phyloP scores from a whole-genome alignment of 2,888 invertebrate species.

The Brachypalpus laphriformis region DNA sequence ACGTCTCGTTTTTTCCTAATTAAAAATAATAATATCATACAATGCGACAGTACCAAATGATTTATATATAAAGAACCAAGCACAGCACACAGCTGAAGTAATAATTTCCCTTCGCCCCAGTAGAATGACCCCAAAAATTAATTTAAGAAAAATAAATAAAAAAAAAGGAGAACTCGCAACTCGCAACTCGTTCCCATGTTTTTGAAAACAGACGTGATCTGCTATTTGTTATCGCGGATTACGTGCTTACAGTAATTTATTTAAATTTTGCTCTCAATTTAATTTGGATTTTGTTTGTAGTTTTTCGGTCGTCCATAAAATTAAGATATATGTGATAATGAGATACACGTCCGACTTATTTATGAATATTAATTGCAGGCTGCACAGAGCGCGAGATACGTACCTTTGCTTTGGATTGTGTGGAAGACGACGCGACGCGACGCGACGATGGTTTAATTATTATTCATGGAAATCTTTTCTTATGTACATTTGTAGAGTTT shows the following conservation, averaged over 20 bases:
- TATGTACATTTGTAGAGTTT: constrained; percentile 2
- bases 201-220: constrained; percentile 18
- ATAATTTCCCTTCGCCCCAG: constrained; percentile 31
- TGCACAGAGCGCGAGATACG: neutral
- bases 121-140: constrained; percentile 58
- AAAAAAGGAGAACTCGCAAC: too few species aligned
- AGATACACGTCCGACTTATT: constrained; percentile 53
- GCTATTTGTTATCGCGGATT: constrained; percentile 66
- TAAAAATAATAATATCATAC: constrained; percentile 36
- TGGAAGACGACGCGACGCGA: too few species aligned
- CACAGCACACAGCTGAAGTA: constrained; percentile 15
- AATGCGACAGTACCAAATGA: constrained; percentile 20
- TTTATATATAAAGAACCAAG: constrained; percentile 17
- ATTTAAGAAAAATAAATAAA: constrained; percentile 36
- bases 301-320: constrained; percentile 58
- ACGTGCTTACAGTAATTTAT: constrained; percentile 68
- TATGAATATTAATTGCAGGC: constrained; percentile 56
- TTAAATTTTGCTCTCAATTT: constrained; percentile 72
- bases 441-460: constrained; percentile 28
- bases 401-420: neutral
- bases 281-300: constrained; percentile 49
- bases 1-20: constrained; percentile 48
- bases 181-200: constrained; percentile 47
- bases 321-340: constrained; percentile 67
- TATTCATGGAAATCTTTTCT: constrained; percentile 39